Evolutionary conservation across 1,140 invertebrate genomes (phyloP).

Genomic region (Hesperophylax magnus): DNA sequence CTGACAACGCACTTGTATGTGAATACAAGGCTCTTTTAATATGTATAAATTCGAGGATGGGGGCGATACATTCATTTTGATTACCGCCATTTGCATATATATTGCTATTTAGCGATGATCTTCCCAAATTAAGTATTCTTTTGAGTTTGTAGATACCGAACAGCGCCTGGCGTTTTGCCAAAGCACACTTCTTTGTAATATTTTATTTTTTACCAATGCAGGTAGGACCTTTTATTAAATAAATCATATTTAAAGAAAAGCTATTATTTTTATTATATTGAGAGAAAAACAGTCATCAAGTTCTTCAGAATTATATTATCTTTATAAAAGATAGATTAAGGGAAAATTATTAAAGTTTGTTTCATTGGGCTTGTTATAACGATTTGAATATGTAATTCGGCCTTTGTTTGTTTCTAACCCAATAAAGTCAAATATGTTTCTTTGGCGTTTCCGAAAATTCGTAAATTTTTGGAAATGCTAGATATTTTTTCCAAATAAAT

Average conservation of each 20-base stretch:
- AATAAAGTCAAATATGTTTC: too few species aligned
- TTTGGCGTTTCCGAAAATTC: too few species aligned
- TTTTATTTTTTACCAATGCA: not conserved
- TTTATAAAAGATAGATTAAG: too few species aligned
- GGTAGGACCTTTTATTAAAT: not conserved
- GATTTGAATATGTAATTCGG: too few species aligned
- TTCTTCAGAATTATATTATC: not conserved
- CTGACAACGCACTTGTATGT: not conserved
- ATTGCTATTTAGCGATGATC: slow-evolving; percentile 20
- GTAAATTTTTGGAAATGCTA: too few species aligned
- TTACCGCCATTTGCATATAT: slow-evolving; percentile 21
- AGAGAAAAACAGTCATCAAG: not conserved
- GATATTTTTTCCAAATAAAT: too few species aligned
- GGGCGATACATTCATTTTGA: slow-evolving; percentile 16
- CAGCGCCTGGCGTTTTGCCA: slow-evolving; percentile 8
- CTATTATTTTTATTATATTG: not conserved
- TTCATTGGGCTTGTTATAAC: too few species aligned
- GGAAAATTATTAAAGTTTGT: too few species aligned
- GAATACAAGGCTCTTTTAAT: slow-evolving; percentile 20
- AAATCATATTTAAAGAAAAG: not conserved
- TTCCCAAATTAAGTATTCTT: slow-evolving; percentile 21
- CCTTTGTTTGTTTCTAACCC: too few species aligned
- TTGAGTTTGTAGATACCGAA: not conserved
- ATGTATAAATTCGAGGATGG: not conserved
- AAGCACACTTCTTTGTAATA: not conserved